phyloP scores from a whole-genome alignment of 1,140 invertebrate genomes.

The Drosophila funebris region DNA sequence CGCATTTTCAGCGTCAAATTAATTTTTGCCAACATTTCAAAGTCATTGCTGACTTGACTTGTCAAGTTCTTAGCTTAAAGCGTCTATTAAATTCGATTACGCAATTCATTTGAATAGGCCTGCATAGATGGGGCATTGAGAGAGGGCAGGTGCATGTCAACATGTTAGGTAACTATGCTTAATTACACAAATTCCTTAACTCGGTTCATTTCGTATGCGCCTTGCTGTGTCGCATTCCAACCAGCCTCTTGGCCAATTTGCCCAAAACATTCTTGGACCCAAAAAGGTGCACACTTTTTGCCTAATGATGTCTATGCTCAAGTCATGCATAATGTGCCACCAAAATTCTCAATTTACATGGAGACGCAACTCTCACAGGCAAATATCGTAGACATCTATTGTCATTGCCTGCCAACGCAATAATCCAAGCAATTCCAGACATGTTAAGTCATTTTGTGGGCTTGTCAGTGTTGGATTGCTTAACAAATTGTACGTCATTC shows the following conservation, averaged over 20 bases:
- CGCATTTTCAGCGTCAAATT: slow-evolving; percentile 42
- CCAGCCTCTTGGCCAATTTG: slow-evolving; percentile 58
- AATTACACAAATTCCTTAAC: slow-evolving; percentile 73
- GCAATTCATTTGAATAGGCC: slow-evolving; percentile 44
- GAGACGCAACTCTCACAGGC: background rate
- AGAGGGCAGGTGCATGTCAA: slow-evolving; percentile 29
- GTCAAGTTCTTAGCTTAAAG: slow-evolving; percentile 39
- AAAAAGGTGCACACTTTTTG: slow-evolving; percentile 34
- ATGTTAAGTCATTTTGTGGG: slow-evolving; percentile 73
- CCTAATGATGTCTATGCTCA: slow-evolving; percentile 63
- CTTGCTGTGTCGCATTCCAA: background rate
- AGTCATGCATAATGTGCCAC: slow-evolving; percentile 48
- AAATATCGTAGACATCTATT: background rate
- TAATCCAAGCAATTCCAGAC: slow-evolving; percentile 68
- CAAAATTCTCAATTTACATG: background rate
- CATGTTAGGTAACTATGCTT: slow-evolving; percentile 50
- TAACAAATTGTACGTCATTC: slow-evolving; percentile 56
- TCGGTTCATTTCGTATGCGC: slow-evolving; percentile 52
- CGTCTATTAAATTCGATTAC: slow-evolving; percentile 53
- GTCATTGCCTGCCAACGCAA: slow-evolving; percentile 55
- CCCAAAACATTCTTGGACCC: slow-evolving; percentile 25
- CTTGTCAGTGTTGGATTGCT: slow-evolving; percentile 26
- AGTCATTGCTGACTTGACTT: slow-evolving; percentile 9
- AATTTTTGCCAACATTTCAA: slow-evolving; percentile 48
- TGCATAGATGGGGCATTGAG: background rate